Evolutionary conservation across 2,888 invertebrate species (phyloP).

Genomic region (Drosophila picticornis): DNA sequence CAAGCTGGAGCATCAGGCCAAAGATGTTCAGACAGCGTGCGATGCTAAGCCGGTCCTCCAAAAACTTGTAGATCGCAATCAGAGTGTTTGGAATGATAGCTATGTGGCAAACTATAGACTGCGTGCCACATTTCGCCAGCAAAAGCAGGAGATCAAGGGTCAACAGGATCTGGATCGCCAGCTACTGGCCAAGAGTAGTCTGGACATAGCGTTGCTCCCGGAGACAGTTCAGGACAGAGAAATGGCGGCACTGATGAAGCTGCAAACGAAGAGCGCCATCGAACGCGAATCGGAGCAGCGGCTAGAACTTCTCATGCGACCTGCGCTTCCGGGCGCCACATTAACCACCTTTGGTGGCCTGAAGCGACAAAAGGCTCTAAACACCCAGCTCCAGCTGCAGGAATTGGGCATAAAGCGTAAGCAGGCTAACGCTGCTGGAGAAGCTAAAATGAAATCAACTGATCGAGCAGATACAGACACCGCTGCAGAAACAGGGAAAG

Average conservation of each 20-base stretch:
- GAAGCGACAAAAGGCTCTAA: slow-evolving; percentile 87
- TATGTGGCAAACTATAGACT: slow-evolving; percentile 95
- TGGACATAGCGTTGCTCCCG: slow-evolving; percentile 91
- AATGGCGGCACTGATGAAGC: slow-evolving; percentile 91
- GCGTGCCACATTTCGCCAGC: slow-evolving; percentile 91
- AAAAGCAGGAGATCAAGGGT: slow-evolving; percentile 91
- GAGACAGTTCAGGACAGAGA: slow-evolving; percentile 93
- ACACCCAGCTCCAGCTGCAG: slow-evolving; percentile 69
- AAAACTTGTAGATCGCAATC: slow-evolving; percentile 91
- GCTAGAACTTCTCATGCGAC: slow-evolving; percentile 86
- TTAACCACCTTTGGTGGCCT: slow-evolving; percentile 86
- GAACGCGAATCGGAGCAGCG: slow-evolving; percentile 87
- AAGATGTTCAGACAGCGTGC: slow-evolving; percentile 90
- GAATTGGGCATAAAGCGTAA: slow-evolving; percentile 83
- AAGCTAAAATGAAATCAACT: neutral
- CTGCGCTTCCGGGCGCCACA: slow-evolving; percentile 87
- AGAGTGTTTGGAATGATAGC: slow-evolving; percentile 95
- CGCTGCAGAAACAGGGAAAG: neutral
- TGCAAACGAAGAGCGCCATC: slow-evolving; percentile 88
- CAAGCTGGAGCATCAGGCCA: slow-evolving; percentile 95
- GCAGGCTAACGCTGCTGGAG: neutral
- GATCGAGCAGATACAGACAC: neutral
- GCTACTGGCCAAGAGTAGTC: slow-evolving; percentile 90
- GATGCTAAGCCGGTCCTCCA: slow-evolving; percentile 90
- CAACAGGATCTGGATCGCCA: slow-evolving; percentile 89